These are phyloP conservation scores for Myrmecobius fasciatus DNA, from an alignment of 2,113 vertebrate species.

Conservation along the genomic window DNA sequence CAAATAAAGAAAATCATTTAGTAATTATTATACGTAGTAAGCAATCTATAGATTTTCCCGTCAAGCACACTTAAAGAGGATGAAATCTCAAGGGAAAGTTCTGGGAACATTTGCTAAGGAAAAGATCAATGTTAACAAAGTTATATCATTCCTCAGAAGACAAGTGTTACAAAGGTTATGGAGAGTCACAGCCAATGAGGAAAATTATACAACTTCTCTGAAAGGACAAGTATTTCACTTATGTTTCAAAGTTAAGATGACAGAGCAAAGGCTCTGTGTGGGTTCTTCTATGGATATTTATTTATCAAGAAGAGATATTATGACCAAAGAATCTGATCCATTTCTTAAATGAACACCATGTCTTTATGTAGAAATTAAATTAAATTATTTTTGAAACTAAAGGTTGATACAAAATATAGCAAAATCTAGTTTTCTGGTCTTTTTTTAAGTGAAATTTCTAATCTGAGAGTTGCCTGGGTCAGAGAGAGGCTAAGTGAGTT, in stretches of 20 bases:
- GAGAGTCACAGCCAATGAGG: slow-evolving; percentile 39
- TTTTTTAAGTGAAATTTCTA: slow-evolving; percentile 28
- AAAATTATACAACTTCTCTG: slow-evolving; percentile 63
- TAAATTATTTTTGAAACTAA: slow-evolving; percentile 51
- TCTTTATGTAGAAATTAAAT: slow-evolving; percentile 27
- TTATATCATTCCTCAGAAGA: slow-evolving; percentile 20
- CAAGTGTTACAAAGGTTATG: slow-evolving; percentile 17
- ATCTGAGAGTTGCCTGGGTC: not conserved
- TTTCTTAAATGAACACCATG: slow-evolving; percentile 18
- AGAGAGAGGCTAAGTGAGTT: not conserved
- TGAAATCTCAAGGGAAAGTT: not conserved
- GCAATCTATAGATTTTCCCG: slow-evolving; percentile 45
- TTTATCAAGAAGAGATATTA: slow-evolving; percentile 28
- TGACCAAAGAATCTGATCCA: slow-evolving; percentile 33
- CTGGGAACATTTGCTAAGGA: slow-evolving; percentile 34
- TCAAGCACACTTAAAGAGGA: slow-evolving; percentile 34
- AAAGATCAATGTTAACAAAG: slow-evolving; percentile 63
- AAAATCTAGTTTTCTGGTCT: slow-evolving; percentile 51
- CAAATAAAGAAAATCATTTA: slow-evolving; percentile 28
- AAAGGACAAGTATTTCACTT: slow-evolving; percentile 47
- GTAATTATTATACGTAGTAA: slow-evolving; percentile 24
- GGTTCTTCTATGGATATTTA: slow-evolving; percentile 32
- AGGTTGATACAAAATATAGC: slow-evolving; percentile 30
- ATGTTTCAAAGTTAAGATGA: slow-evolving; percentile 65
- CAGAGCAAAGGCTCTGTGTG: slow-evolving; percentile 51